A percentile compares a stretch with the other conserved stretches of the same genome.
phyloP scores from a whole-genome alignment of 2,797 vertebrate genomes.

The Spinus pinus region DNA sequence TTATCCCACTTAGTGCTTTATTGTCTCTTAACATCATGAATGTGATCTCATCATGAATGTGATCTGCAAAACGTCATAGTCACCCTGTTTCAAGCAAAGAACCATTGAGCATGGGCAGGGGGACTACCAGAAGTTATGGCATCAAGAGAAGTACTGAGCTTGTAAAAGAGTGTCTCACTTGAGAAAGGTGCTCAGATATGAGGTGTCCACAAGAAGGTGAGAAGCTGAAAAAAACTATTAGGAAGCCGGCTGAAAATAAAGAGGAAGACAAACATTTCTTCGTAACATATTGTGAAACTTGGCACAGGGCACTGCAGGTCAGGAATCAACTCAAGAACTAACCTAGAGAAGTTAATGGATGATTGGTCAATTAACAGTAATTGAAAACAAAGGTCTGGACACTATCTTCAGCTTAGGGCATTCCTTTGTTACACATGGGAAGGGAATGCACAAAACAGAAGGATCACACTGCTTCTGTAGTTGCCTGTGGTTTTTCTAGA shows the following conservation, averaged over 20 bases:
- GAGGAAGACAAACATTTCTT: neutral
- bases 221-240: neutral
- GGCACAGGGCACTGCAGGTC: neutral
- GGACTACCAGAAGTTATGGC: neutral
- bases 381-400: neutral
- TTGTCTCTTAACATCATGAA: neutral
- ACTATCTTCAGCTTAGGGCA: neutral
- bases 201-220: neutral
- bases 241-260: neutral
- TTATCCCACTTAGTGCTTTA: neutral
- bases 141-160: neutral
- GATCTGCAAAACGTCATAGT: neutral
- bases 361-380: neutral
- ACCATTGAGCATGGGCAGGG: neutral
- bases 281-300: neutral
- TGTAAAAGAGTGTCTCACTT: neutral
- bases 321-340: neutral
- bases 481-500: neutral
- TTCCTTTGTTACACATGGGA: neutral
- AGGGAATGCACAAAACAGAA: neutral
- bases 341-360: neutral
- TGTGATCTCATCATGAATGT: fast-evolving
- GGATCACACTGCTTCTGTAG: neutral
- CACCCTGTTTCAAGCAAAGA: neutral
- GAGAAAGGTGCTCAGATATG: neutral